A percentile compares a stretch with the other conserved stretches of the same genome.
Evolutionary conservation across 2,113 vertebrate species (phyloP).

Genomic region (Gnathonemus longibarbis): DNA sequence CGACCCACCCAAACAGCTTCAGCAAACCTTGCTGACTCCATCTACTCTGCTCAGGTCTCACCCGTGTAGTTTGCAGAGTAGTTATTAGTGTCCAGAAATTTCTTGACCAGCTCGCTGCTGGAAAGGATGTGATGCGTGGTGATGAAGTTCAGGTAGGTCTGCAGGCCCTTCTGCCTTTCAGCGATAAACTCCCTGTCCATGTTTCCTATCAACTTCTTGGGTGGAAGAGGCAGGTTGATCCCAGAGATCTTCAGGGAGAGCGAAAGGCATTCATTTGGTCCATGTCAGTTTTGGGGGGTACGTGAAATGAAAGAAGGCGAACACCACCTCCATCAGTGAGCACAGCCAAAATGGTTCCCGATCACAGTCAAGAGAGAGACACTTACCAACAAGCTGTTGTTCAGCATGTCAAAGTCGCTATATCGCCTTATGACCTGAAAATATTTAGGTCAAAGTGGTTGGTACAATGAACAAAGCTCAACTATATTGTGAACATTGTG

Average conservation of each 20-base stretch:
- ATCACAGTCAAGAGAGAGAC: neutral
- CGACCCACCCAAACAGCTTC: neutral
- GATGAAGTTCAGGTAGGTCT: slow-evolving; percentile 86
- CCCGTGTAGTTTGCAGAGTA: slow-evolving; percentile 92
- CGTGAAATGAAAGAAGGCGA: neutral
- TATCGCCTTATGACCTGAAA: slow-evolving; percentile 90
- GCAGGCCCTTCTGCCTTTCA: slow-evolving; percentile 89
- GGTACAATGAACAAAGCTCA: neutral
- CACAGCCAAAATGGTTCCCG: neutral
- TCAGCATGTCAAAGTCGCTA: slow-evolving; percentile 93
- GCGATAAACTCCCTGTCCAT: slow-evolving; percentile 97
- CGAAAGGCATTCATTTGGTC: neutral
- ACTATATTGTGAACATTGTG: neutral
- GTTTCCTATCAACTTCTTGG: slow-evolving; percentile 93
- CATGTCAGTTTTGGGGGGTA: neutral
- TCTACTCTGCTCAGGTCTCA: slow-evolving; percentile 40
- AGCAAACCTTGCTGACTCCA: neutral
- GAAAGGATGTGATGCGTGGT: slow-evolving; percentile 83
- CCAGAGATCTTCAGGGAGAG: slow-evolving; percentile 70
- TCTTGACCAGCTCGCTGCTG: slow-evolving; percentile 81
- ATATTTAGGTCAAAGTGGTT: slow-evolving; percentile 15
- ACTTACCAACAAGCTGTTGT: slow-evolving; percentile 89
- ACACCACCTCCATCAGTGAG: neutral
- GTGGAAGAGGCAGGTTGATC: slow-evolving; percentile 85
- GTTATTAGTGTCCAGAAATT: slow-evolving; percentile 89